Percentiles rank a stretch among this genome's conserved stretches.
phyloP scores from a whole-genome alignment of 2,888 invertebrate genomes.

The Hofmannophila pseudospretella region DNA sequence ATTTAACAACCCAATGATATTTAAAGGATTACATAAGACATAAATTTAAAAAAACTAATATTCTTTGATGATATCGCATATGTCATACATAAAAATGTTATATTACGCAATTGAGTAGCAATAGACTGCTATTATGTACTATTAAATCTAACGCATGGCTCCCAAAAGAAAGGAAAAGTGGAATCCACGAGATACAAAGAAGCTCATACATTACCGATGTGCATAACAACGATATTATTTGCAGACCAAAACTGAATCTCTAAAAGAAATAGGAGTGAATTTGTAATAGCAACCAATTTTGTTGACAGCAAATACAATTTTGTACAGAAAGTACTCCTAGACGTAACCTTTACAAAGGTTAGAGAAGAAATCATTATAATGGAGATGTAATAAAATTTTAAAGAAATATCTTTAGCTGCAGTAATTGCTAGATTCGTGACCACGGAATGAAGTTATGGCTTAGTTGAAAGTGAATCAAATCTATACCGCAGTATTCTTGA shows the following conservation, averaged over 20 bases:
- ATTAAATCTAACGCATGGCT: slow-evolving; percentile 12
- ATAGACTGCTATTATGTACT: slow-evolving; percentile 11
- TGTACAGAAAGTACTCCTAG: slow-evolving; percentile 15
- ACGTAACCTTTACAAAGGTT: slow-evolving; percentile 50
- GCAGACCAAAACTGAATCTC: slow-evolving; percentile 1
- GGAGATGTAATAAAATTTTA: slow-evolving; percentile 15
- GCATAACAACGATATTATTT: slow-evolving; percentile 8
- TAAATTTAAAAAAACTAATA: too few species aligned
- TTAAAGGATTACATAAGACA: too few species aligned
- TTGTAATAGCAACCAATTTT: slow-evolving; percentile 5
- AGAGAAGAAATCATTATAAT: slow-evolving; percentile 31
- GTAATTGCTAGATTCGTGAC: slow-evolving; percentile 26
- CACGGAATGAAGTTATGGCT: slow-evolving; percentile 22
- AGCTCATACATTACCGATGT: slow-evolving; percentile 11
- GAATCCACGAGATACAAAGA: slow-evolving; percentile 12
- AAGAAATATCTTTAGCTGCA: slow-evolving; percentile 23
- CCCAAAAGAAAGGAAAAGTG: slow-evolving; percentile 22
- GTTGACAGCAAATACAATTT: slow-evolving; percentile 21
- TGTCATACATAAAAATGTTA: not conserved
- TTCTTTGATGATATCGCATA: too few species aligned
- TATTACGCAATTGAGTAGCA: slow-evolving; percentile 6
- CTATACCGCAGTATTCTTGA: slow-evolving; percentile 19
- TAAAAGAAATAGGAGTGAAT: not conserved
- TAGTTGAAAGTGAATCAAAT: slow-evolving; percentile 33
- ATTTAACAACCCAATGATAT: too few species aligned